phyloP scores from a whole-genome alignment of 2,888 invertebrate species.

The Bugula neritina region DNA sequence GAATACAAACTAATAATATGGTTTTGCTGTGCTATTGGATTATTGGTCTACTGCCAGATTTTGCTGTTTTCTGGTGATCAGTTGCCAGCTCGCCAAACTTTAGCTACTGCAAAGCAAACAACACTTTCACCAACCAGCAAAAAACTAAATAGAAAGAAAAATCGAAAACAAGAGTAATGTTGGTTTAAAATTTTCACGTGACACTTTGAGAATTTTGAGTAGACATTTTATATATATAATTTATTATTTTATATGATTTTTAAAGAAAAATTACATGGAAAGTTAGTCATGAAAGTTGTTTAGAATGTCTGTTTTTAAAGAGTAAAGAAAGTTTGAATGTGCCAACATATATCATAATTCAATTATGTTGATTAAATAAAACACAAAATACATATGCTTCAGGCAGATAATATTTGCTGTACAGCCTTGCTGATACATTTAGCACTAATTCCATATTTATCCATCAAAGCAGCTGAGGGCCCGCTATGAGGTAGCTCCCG shows the following conservation, averaged over 20 bases:
- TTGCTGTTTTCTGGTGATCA: slow-evolving; percentile 16
- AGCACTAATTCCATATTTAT: slow-evolving; percentile 81
- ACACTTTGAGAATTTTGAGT: too few relatives aligned
- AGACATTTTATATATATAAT: too few relatives aligned
- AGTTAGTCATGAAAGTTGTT: too few relatives aligned
- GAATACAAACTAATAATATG: slow-evolving; percentile 24
- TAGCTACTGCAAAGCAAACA: not conserved
- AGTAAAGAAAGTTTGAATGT: too few relatives aligned
- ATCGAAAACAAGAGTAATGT: not conserved
- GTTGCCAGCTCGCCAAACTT: not conserved
- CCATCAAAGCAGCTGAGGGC: slow-evolving; percentile 75
- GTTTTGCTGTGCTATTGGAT: slow-evolving; percentile 20
- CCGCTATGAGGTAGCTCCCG: slow-evolving; percentile 84
- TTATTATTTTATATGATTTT: too few relatives aligned
- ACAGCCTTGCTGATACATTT: slow-evolving; percentile 68
- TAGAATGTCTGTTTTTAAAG: too few relatives aligned
- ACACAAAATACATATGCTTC: too few relatives aligned
- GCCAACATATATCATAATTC: too few relatives aligned
- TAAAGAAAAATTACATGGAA: too few relatives aligned
- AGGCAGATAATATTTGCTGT: slow-evolving; percentile 31
- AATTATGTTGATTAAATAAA: too few relatives aligned
- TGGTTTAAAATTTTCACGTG: too few relatives aligned
- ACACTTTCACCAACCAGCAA: not conserved
- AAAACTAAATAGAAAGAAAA: not conserved
- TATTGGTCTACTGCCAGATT: not conserved